Base-by-base conservation (phyloP, 1,140 invertebrate genomes). In the Drosophila bipectinata region DNA sequence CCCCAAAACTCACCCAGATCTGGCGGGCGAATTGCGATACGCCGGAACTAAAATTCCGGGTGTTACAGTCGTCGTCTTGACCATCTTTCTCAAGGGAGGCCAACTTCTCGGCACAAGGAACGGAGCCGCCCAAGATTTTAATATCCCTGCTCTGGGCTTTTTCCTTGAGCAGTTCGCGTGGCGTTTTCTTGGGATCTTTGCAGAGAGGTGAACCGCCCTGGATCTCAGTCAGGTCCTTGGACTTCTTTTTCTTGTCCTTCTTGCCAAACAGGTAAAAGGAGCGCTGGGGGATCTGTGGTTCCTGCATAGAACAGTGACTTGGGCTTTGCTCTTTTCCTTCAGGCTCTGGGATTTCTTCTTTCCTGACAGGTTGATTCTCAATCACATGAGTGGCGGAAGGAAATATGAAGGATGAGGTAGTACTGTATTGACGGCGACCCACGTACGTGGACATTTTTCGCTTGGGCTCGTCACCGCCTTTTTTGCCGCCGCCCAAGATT, bases 81-180 rank as follows among this genome's bases (percentile, higher is more conserved):
- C 41, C 45, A 4, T 12, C 15, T 1, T 51, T 10, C 28, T 45
- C 26, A 1, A 56, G 18, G 0, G 4, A 26, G 10, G 52, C 18
- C 26, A 74, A 37, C 26, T 64, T 74, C 12, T 74, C 24, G 3
- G 18, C 47, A 41, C 37, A 49, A 24, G 47, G 34, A 1, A 34
- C 8, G 8, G 71, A 74, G 14, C 52, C 72, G 5, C 71, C 69
- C n/a, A 57, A 9, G n/a, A 74, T 74, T 10, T 48, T 44, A 0
- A 52, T 47, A 0, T 73, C 21, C 6, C 12, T 39, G 24, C 4
- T 2, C 4, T 69, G 3, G 4, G 26, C 1, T 24, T 69, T 73
- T 2, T 73, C 39, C 14, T 7, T 18, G 4, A 72, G n/a, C 4
- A 63, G 14, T 8, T 74, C 71, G 7, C 30, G 45, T 0, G 44